Percentiles rank a stretch among this genome's conserved stretches.
phyloP scores from a whole-genome alignment of 2,888 invertebrate genomes.

The Erebia palarica region DNA sequence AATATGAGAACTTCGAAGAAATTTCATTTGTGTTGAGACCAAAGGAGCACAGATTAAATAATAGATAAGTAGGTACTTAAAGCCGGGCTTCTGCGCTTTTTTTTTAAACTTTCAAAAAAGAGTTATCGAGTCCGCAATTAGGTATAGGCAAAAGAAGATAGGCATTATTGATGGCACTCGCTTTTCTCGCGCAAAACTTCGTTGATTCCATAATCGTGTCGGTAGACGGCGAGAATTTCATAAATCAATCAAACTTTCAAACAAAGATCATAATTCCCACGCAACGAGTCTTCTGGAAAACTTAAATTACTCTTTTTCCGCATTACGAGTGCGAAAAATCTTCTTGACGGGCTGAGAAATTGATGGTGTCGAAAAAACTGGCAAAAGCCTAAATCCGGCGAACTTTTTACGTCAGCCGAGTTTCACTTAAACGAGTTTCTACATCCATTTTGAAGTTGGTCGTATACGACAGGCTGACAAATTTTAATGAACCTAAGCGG shows the following conservation, averaged over 20 bases:
- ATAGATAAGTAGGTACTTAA: too few species aligned
- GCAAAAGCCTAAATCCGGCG: constrained; percentile 65
- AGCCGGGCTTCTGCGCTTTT: too few species aligned
- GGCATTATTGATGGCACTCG: constrained; percentile 26
- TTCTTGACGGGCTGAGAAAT: constrained; percentile 81
- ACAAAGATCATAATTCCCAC: constrained; percentile 79
- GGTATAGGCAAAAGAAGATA: constrained; percentile 11
- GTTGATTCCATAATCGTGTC: constrained; percentile 52
- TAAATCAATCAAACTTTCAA: constrained; percentile 81
- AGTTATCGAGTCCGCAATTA: constrained; percentile 12
- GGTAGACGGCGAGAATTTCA: constrained; percentile 62
- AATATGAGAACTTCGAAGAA: too few species aligned
- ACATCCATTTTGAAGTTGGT: constrained; percentile 80
- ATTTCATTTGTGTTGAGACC: too few species aligned
- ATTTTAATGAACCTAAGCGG: constrained; percentile 81
- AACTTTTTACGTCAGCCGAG: constrained; percentile 80
- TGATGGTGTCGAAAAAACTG: constrained; percentile 74
- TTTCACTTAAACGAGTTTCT: constrained; percentile 81
- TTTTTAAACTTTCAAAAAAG: too few species aligned
- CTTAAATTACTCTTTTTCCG: constrained; percentile 82
- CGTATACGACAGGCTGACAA: constrained; percentile 80
- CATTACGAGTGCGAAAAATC: constrained; percentile 81
- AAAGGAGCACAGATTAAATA: too few species aligned
- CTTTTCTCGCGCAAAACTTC: constrained; percentile 27
- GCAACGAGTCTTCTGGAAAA: constrained; percentile 75